Base-by-base conservation (phyloP, 1,140 invertebrate species). In the Micrasema minimum region DNA sequence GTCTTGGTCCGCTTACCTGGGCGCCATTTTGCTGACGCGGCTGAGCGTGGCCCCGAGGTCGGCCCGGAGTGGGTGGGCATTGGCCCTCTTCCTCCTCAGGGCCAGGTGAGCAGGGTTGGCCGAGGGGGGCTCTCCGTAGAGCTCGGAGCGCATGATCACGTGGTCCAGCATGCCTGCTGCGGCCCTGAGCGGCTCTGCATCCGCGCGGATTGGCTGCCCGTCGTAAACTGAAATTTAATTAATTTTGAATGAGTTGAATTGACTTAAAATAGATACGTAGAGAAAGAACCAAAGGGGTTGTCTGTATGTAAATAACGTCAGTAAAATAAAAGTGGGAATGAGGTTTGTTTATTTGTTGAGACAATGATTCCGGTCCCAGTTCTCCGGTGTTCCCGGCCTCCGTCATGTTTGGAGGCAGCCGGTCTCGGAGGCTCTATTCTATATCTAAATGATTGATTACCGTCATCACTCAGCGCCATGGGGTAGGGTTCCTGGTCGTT, bases 401-500 rank as follows among this genome's bases (percentile, higher is more conserved):
- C n/a, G n/a, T n/a, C n/a, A n/a, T n/a, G n/a, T n/a, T n/a, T n/a
- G n/a, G n/a, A n/a, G n/a, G n/a, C n/a, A n/a, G n/a, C n/a, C n/a
- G n/a, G n/a, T n/a, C n/a, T n/a, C n/a, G n/a, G n/a, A n/a, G n/a
- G n/a, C n/a, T n/a, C n/a, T n/a, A n/a, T n/a, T n/a, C n/a, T n/a
- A n/a, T n/a, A n/a, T n/a, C n/a, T n/a, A n/a, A n/a, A n/a, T n/a
- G n/a, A n/a, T 2, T 48, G 37, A 26, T 79, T 81, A 85, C 83
- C 82, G 81, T 85, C 83, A 78, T 85, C 83, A 69, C 81, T 83
- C 14, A 85, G 78, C 57, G 83, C 83, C 71, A 85, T 80, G 37
- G 83, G 83, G 74, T 85, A 85, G n/a, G 83, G 83, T 75, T 85
- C 83, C 67, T 84, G 74, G 72, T 85, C 83, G 77, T 85, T 85